Evolutionary conservation across 2,113 vertebrate species (phyloP), one percentile per base, ranked within the genome.

Genomic region (Carassius gibelio): DNA sequence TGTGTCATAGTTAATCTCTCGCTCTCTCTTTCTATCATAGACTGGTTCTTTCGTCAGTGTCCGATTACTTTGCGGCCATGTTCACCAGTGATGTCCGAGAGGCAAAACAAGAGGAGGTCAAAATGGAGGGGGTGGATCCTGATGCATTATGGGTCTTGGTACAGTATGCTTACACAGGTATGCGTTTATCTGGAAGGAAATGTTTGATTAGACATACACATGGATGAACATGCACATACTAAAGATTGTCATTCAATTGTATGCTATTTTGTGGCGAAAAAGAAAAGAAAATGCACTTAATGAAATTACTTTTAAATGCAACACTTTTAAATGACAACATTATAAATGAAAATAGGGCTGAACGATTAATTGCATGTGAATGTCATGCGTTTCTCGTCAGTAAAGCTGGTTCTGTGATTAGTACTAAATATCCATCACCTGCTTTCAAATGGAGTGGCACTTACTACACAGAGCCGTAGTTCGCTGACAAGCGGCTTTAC

Each of bases 41-140:
- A 81, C 92, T 99, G 90, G 97, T 99, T 87, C 96, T 99, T 48
- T 99, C 97, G 57, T 98, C 98, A 21, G 98, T 99, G 90, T 99
- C 98, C 0, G 98, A 99, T 94, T 99, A 99, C 94, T 99, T 99
- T 93, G 98, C 98, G 0, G 98, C 97, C 87, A 99, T 99, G 98
- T 99, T 99, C 92, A 99, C 98, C 89, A 99, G 96, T 83, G 97
- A 99, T 23, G 97, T 99, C 82, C 94, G 96, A 85, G 98, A 99
- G 90, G 98, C 98, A 87, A 98, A 97, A 83, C 97, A 99, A 88
- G 97, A 99, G 23, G 98, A 99, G 92, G 96, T 99, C 88, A 99
- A 99, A 93, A 97, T 99, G 96, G 98, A 99, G 92, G 97, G 96
- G 42, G 96, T 99, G 45, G 97, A 99, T 85, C 96, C 98, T 8